Evolutionary conservation across 2,888 invertebrate genomes (phyloP).

Genomic region (Drosophila pullipes): DNA sequence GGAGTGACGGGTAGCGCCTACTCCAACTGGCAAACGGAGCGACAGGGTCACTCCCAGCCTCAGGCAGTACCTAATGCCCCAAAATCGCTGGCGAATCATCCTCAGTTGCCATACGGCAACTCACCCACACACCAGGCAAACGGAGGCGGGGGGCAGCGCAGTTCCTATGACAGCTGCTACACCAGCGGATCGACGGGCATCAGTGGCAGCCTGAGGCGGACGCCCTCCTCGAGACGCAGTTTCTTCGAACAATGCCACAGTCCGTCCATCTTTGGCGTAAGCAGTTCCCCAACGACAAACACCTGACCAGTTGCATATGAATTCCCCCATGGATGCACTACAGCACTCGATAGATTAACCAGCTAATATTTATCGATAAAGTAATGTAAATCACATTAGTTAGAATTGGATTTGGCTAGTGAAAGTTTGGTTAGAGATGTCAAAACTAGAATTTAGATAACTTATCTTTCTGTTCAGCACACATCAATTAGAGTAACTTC

Average conservation of each 20-base stretch:
- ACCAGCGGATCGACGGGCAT: conserved; percentile 52
- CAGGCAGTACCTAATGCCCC: conserved; percentile 84
- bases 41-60: conserved; percentile 83
- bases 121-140: conserved; percentile 72
- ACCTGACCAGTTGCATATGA: conserved; percentile 17
- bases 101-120: conserved; percentile 58
- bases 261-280: conserved; percentile 84
- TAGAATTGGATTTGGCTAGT: not conserved
- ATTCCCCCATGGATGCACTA: not conserved
- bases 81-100: conserved; percentile 80
- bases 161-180: conserved; percentile 78
- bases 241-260: conserved; percentile 83
- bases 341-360: conserved; percentile 13
- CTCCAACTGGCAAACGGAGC: conserved; percentile 66
- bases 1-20: conserved; percentile 72
- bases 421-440: not conserved
- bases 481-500: not conserved
- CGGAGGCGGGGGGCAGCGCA: conserved; percentile 53
- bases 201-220: conserved; percentile 81
- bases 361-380: not conserved
- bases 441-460: not conserved
- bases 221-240: conserved; percentile 82
- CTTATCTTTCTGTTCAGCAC: not conserved
- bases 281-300: conserved; percentile 23
- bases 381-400: not conserved